Percentiles rank a stretch among this genome's conserved stretches.
Conservation (phyloP, 1,140 invertebrate genomes). For the Panulirus ornatus region DNA sequence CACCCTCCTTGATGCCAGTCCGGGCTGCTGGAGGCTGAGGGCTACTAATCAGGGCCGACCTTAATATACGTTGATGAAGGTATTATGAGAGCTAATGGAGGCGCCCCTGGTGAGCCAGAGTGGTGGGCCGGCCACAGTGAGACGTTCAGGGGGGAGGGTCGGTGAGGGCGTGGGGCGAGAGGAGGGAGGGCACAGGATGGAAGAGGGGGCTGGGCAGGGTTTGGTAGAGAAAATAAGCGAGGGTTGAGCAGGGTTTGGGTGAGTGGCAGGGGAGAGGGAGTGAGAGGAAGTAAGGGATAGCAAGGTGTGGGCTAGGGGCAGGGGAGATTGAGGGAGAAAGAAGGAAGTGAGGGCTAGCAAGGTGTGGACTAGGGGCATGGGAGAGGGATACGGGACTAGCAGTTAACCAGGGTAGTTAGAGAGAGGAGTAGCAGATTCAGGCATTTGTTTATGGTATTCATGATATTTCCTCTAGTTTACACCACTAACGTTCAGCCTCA, state of each 20-base stretch:
- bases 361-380: not conserved
- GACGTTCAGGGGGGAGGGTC: not conserved
- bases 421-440: no score
- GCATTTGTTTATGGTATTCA: no score
- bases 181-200: not conserved
- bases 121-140: not conserved
- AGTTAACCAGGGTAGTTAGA: no score
- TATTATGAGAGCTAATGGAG: slow-evolving; percentile 58
- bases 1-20: not conserved
- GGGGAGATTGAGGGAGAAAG: slow-evolving; percentile 32
- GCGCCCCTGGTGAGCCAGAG: not conserved
- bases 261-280: not conserved
- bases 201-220: not conserved
- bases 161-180: not conserved
- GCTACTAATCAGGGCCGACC: slow-evolving; percentile 56
- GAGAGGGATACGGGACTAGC: no score
- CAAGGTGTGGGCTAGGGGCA: not conserved
- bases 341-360: not conserved
- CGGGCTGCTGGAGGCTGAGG: not conserved
- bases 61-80: slow-evolving; percentile 65
- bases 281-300: slow-evolving; percentile 17
- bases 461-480: no score
- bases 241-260: not conserved
- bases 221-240: not conserved
- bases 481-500: no score